These are phyloP conservation scores for Romanogobio albipinnatus DNA, from an alignment of 2,113 vertebrate genomes.

Conservation along the genomic window DNA sequence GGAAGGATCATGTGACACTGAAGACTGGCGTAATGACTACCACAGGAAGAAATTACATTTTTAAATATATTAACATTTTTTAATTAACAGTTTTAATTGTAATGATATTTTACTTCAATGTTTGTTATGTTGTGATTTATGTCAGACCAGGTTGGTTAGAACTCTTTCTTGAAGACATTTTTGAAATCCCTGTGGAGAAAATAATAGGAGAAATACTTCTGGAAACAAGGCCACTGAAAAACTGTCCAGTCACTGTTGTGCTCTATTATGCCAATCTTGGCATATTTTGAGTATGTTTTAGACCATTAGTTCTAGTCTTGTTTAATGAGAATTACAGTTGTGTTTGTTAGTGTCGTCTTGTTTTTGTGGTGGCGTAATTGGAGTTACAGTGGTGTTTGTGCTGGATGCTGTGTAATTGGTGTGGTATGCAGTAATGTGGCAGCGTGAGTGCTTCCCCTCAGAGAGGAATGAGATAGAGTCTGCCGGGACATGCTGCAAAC, in stretches of 20 bases:
- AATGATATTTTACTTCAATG: neutral
- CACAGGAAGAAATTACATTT: neutral
- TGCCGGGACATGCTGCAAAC: slow-evolving; percentile 87
- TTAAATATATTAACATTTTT: neutral
- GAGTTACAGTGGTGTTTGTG: slow-evolving; percentile 52
- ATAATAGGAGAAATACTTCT: neutral
- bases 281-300: neutral
- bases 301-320: neutral
- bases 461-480: slow-evolving; percentile 72
- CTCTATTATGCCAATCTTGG: neutral
- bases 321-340: neutral
- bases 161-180: slow-evolving; percentile 7
- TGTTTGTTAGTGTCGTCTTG: slow-evolving; percentile 12
- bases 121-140: neutral
- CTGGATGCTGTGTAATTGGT: slow-evolving; percentile 66
- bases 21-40: neutral
- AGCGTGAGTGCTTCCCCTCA: slow-evolving; percentile 53
- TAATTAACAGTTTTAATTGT: neutral
- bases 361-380: slow-evolving; percentile 24
- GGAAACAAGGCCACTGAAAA: neutral
- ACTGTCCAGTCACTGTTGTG: slow-evolving; percentile 1
- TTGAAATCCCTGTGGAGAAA: slow-evolving; percentile 23
- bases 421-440: slow-evolving; percentile 67
- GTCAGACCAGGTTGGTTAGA: neutral
- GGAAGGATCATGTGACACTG: neutral